Percentiles rank a stretch among this genome's conserved stretches.
Evolutionary conservation across 2,113 vertebrate species (phyloP).

Genomic region (Campylomormyrus numenius): DNA sequence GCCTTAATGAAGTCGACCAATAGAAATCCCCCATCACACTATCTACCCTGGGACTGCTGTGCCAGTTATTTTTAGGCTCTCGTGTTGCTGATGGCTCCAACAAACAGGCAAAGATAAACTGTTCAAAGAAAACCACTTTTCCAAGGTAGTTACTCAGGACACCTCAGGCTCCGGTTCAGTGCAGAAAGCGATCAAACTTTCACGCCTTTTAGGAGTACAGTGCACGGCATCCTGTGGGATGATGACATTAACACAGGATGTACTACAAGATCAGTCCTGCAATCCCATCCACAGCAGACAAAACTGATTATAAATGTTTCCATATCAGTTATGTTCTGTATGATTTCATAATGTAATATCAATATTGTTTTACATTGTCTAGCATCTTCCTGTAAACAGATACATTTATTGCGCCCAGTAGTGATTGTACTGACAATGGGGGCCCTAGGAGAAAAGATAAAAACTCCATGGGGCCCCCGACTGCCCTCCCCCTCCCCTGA

Average conservation of each 20-base stretch:
- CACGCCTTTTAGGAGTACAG: background rate
- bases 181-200: background rate
- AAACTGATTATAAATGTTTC: background rate
- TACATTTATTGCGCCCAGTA: background rate
- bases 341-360: background rate
- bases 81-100: background rate
- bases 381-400: background rate
- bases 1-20: constrained; percentile 18
- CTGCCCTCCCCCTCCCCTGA: background rate
- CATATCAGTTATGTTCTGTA: background rate
- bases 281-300: background rate
- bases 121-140: background rate
- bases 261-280: background rate
- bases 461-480: background rate
- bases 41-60: background rate
- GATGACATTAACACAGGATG: background rate
- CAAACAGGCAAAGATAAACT: background rate
- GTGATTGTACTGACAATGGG: background rate
- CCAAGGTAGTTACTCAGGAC: background rate
- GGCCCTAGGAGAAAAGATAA: background rate
- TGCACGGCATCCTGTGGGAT: background rate
- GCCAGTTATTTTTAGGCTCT: constrained; percentile 25
- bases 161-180: background rate
- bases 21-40: background rate
- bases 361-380: background rate